Percentiles rank a stretch among this genome's conserved stretches.
Evolutionary conservation across 2,888 invertebrate species (phyloP).

Genomic region (Apamea sordens): DNA sequence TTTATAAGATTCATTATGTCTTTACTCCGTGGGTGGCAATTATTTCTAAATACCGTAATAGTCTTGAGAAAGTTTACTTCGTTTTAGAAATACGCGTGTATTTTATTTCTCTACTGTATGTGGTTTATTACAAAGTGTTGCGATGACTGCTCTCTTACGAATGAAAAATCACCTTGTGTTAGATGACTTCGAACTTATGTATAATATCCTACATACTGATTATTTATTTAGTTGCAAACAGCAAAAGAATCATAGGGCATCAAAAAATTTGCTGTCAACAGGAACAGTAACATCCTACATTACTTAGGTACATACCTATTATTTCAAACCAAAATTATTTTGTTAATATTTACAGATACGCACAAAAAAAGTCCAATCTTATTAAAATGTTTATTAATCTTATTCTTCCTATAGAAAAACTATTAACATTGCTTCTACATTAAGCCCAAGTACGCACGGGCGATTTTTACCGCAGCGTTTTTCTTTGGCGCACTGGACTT

Average conservation of each 20-base stretch:
- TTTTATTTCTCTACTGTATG: background rate
- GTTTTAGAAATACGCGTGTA: background rate
- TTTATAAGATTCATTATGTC: background rate
- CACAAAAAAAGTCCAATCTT: background rate
- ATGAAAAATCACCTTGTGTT: background rate
- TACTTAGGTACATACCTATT: too few species aligned
- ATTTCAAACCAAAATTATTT: background rate
- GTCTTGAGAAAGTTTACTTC: background rate
- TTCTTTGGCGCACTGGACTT: background rate
- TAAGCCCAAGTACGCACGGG: background rate
- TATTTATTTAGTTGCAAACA: too few species aligned
- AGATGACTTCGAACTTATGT: background rate
- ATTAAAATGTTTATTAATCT: background rate
- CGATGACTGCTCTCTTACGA: background rate
- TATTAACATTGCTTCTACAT: constrained; percentile 1
- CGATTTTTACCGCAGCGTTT: background rate
- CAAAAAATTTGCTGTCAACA: too few species aligned
- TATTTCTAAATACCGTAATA: background rate
- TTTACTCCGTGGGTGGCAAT: background rate
- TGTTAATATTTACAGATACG: background rate
- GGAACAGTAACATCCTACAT: too few species aligned
- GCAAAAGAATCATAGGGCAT: too few species aligned
- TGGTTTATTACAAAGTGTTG: background rate
- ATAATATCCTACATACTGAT: background rate
- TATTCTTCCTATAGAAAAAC: background rate